Evolutionary conservation across 1,140 invertebrate species (phyloP), one percentile per base, ranked within the genome.

Genomic region (Bradynema listronoti): DNA sequence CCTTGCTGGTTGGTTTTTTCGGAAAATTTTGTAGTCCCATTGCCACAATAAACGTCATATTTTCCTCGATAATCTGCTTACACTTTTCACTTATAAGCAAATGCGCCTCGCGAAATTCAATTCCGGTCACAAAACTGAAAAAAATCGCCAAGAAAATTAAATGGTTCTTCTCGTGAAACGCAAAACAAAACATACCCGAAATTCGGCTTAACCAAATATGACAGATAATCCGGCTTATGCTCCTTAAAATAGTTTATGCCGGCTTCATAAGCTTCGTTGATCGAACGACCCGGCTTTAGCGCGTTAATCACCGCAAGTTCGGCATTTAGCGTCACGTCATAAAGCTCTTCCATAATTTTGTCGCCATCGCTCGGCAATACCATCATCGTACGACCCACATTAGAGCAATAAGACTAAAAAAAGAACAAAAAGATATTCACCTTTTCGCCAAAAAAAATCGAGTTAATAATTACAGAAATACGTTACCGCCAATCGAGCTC

Each of bases 21-120:
- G 79, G 81, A 32, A 99, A 81, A 76, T 87, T 88, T n/a, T 88
- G 85, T 32, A 98, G 84, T 41, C 94, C 95, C 66, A 98, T 85
- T 75, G 90, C 91, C 7, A 98, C 83, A 79, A 95, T 95, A 73
- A 96, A 97, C 0, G 95, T 86, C 92, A 98, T 97, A 78, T 81
- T 82, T 79, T 94, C 94, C 69, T 87, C 88, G 0, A 87, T 85
- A n/a, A 85, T 70, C 1, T 85, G 84, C 24, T 82, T 85, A 41
- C 87, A 90, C 83, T 96, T 98, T 2, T 89, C 86, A 1, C 87
- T 88, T 72, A 99, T 89, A 0, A 92, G 81, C 33, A 98, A 82
- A 0, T 89, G 89, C 68, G 87, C 88, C 80, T 99, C 95, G 49
- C 92, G 85, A 80, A 99, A 99, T 80, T 99, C 94, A 72, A 98